Evolutionary conservation across 2,888 invertebrate genomes (phyloP), one percentile per base, ranked within the genome.

Genomic region (Diarsia mendica): DNA sequence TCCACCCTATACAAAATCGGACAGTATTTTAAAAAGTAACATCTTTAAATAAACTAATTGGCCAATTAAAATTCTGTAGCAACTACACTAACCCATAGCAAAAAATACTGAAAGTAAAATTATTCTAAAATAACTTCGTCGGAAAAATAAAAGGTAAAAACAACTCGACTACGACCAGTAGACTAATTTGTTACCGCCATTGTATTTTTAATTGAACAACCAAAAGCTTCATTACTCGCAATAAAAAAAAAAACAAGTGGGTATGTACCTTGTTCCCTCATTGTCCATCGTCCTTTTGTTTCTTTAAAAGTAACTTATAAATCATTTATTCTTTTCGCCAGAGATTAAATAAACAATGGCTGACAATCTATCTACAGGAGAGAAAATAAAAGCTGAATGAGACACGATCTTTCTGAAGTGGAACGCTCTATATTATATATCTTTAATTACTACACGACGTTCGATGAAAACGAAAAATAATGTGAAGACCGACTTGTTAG

Each of bases 391-490:
- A 93, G 94, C 91, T 86, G 90, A 91, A 88, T 91, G 91, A 88
- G 91, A 91, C 90, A 91, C 88, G 91, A 92, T 91, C 89, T 87
- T 78, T 82, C 92, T 90, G 93, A 94, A 96, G 93, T 94, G 95
- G 89, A 95, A 91, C 95, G 92, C 94, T 96, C 95, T 94, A 94
- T 96, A 94, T 95, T 94, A 94, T 96, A 95, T 96, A 96, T 95
- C 95, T 96, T 96, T 96, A 96, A 96, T 96, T 96, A 96, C 92
- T 93, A 95, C 95, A 95, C 92, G 91, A 90, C 79, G 89, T 79
- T 75, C 88, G 90, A 90, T 75, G 81, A 87, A 86, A 91, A 89
- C 89, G 90, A 90, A 91, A 89, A 90, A 85, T 28, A 72, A 53
- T 33, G 74, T 33, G 10, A 83, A 66, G 72, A 18, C 8, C 10